These are phyloP conservation scores for Stigmatopora argus DNA, from an alignment of 2,113 vertebrate species.

Conservation along the genomic window DNA sequence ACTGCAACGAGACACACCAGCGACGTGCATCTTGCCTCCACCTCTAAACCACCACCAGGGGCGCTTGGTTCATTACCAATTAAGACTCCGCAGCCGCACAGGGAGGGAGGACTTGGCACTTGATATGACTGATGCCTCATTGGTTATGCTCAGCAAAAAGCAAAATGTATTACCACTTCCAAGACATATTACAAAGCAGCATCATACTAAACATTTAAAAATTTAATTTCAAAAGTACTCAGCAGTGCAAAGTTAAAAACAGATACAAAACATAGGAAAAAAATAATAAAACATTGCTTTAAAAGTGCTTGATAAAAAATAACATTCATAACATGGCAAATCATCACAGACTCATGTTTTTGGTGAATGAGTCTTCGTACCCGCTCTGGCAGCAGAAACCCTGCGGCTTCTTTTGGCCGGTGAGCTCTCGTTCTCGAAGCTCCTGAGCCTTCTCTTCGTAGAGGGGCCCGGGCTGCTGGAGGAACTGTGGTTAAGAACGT, in stretches of 20 bases:
- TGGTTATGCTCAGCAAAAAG: constrained; percentile 18
- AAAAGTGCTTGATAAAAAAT: too few species aligned
- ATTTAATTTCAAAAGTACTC: not conserved
- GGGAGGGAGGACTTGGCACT: constrained; percentile 17
- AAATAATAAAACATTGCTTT: not conserved
- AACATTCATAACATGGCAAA: not conserved
- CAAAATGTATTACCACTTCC: constrained; percentile 18
- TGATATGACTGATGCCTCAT: constrained; percentile 5
- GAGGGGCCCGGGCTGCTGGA: constrained; percentile 71
- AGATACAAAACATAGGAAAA: not conserved
- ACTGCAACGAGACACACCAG: constrained; percentile 1
- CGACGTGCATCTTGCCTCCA: constrained; percentile 34
- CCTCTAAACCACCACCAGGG: constrained; percentile 40
- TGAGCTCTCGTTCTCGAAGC: constrained; percentile 73
- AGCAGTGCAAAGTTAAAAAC: not conserved
- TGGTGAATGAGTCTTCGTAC: constrained; percentile 57
- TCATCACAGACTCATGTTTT: not conserved
- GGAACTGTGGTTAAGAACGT: constrained; percentile 66
- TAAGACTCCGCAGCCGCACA: constrained; percentile 29
- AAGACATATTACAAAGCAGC: not conserved
- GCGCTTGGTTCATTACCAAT: constrained; percentile 33
- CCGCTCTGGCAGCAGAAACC: constrained; percentile 67
- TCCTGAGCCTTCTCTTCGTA: constrained; percentile 82
- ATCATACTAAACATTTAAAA: not conserved
- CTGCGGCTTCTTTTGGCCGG: constrained; percentile 88